Percentiles rank a stretch among this genome's conserved stretches.
These are phyloP conservation scores for Cartodere bifasciata DNA, from an alignment of 2,888 invertebrate species.

Conservation along the genomic window DNA sequence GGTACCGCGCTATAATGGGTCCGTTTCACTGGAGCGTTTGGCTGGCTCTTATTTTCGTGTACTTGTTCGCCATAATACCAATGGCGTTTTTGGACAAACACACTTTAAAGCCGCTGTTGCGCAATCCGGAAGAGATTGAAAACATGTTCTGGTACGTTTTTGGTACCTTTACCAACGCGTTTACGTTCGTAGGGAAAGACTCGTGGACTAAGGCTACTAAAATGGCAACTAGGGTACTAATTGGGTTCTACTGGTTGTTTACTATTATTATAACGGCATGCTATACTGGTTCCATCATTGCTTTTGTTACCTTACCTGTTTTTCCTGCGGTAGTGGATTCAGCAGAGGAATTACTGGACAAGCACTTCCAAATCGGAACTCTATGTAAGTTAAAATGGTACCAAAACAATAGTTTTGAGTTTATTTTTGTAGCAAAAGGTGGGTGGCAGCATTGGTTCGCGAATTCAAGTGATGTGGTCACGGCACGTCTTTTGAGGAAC, in stretches of 20 bases:
- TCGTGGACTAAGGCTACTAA: constrained; percentile 61
- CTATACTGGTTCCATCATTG: constrained; percentile 74
- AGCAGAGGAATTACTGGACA: constrained; percentile 48
- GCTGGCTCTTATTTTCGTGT: constrained; percentile 57
- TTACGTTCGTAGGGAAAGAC: constrained; percentile 54
- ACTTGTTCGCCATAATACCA: constrained; percentile 61
- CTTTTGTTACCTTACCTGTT: constrained; percentile 67
- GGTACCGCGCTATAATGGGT: constrained; percentile 71
- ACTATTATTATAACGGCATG: constrained; percentile 75
- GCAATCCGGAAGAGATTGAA: constrained; percentile 59
- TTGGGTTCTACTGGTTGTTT: constrained; percentile 75
- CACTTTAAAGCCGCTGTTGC: constrained; percentile 49
- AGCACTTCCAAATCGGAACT: constrained; percentile 59
- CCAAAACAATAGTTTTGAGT: too few species aligned
- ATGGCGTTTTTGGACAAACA: constrained; percentile 61
- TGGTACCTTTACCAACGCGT: constrained; percentile 72
- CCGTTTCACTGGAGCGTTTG: constrained; percentile 75
- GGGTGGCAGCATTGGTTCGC: constrained; percentile 67
- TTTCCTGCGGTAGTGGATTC: constrained; percentile 64
- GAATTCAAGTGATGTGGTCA: constrained; percentile 51
- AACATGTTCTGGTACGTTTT: constrained; percentile 84
- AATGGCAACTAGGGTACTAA: constrained; percentile 54
- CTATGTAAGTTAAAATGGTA: constrained; percentile 40
- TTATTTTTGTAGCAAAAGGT: constrained; percentile 52
- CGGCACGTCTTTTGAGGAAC: constrained; percentile 48